Evolutionary conservation across 2,888 invertebrate species (phyloP), one percentile per base, ranked within the genome.

Genomic region (Dendrolimus pini): DNA sequence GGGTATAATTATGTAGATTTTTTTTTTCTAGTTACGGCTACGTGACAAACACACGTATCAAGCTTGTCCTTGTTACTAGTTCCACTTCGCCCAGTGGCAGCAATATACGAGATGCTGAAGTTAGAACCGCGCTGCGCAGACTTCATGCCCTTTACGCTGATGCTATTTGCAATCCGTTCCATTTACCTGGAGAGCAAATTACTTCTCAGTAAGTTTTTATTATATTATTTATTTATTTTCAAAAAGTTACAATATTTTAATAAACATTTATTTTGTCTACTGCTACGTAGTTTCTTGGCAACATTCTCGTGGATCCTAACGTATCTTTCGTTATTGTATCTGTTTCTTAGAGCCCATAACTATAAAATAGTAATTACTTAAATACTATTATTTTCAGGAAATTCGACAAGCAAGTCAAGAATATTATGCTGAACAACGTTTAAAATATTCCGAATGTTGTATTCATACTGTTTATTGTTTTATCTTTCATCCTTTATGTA

Each of bases 151-250:
- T 97, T 53, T 99, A 98, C 80, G 96, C 97, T 1, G 98, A 99
- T 81, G 96, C 97, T 63, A 95, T 99, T 60, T 98, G 97, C 75
- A 98, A 99, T 90, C 99, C 99, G 55, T 99, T 99, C 84, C 98
- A 99, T 88, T 93, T 96, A 74, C 98, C 98, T 42, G 98, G 98
- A 41, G 96, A 98, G 73, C 93, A 94, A 67, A 95, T 99, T 56
- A 93, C 93, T 54, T 98, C 98, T 7, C 94, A 93, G 98, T 98
- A 92, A 93, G 93, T 71, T 2, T 18, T 18, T 18, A 56, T 13
- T 9, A 54, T 30, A 41, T 42, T 56, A 8, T 54, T 52, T 18
- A 2, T 18, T 18, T 14, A 14, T 14, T 18, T 18, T 3, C 18
- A 1, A 18, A 18, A 18, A 0, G 18, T 18, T 2, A 18, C 18